Evolutionary conservation across 2,113 vertebrate species (phyloP), one percentile per base, ranked within the genome.

Genomic region (Physeter macrocephalus): DNA sequence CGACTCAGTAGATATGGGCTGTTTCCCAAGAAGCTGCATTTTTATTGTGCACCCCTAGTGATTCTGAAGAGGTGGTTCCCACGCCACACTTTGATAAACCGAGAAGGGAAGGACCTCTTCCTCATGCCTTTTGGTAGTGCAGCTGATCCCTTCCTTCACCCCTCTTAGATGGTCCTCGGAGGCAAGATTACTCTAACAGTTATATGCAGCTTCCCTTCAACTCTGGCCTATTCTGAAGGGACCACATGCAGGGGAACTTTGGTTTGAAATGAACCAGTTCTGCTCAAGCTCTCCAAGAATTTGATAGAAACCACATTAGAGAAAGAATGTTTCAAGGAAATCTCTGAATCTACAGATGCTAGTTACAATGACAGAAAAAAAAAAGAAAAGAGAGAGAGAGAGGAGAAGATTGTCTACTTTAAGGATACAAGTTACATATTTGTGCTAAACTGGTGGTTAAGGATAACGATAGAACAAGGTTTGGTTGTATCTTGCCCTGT

Each of bases 401-500:
- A 74, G 21, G 66, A 92, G 82, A 95, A 96, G 86, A 66, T 46
- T 90, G 84, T 97, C 36, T 71, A 10, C 77, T 88, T 90, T 25
- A 74, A 83, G 87, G 92, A 93, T 43, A 90, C 90, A 95, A 92
- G 87, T 67, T 92, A 89, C 66, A 77, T 82, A 88, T 93, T 95
- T 61, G 87, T 93, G 92, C 87, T 90, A 61, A 87, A 59, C 12
- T 23, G 81, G 72, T 94, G 72, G 49, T 85, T 87, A 82, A 95
- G 72, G 71, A 61, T 69, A 85, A 97, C 97, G 95, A 93, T 93
- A 67, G 94, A 75, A 97, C 90, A 97, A 98, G 95, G 97, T 3
- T 97, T 69, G 86, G 93, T 93, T 98, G 94, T 98, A 84, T 97
- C 85, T 82, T 52, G 71, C 41, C 80, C 41, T 77, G 46, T 57